Percentiles rank a stretch among this genome's conserved stretches.
Conservation (phyloP, 2,797 vertebrate species). For the Alauda arvensis region DNA sequence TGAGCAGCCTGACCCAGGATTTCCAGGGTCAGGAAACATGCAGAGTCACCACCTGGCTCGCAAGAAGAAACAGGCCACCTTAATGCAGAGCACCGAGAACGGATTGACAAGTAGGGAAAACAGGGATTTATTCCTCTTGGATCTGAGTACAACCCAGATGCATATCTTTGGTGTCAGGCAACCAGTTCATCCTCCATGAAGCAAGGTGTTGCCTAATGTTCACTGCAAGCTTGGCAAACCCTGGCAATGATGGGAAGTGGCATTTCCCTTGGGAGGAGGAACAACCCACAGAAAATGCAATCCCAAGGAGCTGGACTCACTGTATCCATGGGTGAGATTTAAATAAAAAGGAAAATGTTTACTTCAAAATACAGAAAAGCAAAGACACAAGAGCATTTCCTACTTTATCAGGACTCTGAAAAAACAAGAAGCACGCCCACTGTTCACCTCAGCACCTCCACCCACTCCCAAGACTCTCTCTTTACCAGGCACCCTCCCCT, state of each 20-base stretch:
- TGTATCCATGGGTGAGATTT: background rate
- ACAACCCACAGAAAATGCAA: background rate
- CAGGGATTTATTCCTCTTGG: accelerated
- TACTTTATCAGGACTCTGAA: background rate
- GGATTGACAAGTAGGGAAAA: background rate
- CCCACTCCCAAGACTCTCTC: background rate
- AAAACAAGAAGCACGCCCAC: background rate
- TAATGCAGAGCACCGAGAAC: accelerated
- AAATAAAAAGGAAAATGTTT: background rate
- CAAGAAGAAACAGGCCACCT: background rate
- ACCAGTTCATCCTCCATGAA: background rate
- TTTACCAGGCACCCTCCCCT: background rate
- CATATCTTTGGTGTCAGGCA: background rate
- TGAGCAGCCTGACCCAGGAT: background rate
- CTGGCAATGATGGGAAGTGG: background rate
- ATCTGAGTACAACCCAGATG: background rate
- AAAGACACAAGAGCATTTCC: background rate
- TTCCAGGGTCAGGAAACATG: background rate
- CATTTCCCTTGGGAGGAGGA: background rate
- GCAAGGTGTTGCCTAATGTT: background rate
- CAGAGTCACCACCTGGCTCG: background rate
- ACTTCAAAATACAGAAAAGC: background rate
- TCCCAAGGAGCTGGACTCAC: background rate
- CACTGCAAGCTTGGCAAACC: background rate
- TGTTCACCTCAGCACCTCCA: background rate